These are phyloP conservation scores for Drosophila bifasciata DNA, from an alignment of 1,140 invertebrate genomes.

Conservation along the genomic window DNA sequence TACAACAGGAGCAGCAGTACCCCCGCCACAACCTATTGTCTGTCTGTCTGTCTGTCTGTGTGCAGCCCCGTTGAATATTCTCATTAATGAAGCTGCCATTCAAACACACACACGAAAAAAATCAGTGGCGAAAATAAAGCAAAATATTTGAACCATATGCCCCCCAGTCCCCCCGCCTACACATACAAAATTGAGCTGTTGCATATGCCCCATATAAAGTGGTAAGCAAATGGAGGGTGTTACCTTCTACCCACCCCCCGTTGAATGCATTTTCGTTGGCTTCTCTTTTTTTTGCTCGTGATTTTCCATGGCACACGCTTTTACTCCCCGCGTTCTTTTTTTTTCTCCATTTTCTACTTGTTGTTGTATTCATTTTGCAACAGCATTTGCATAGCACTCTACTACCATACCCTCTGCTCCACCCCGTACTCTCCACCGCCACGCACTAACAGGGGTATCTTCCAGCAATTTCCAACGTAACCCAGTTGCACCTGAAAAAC, in stretches of 20 bases:
- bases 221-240: constrained; percentile 2
- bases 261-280: constrained; percentile 64
- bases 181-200: constrained; percentile 74
- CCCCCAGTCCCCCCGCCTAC: too few relatives aligned
- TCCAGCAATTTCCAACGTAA: constrained; percentile 57
- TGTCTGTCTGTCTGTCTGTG: too few relatives aligned
- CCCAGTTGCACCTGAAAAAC: constrained; percentile 75
- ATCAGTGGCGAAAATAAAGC: constrained; percentile 9
- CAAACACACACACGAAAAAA: constrained; percentile 46
- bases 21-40: constrained; percentile 30
- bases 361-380: constrained; percentile 65
- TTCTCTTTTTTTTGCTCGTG: constrained; percentile 22
- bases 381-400: constrained; percentile 66
- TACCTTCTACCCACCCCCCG: constrained; percentile 58
- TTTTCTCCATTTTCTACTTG: constrained; percentile 2
- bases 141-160: constrained; percentile 20
- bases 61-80: constrained; percentile 40
- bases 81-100: constrained; percentile 81
- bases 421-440: not conserved
- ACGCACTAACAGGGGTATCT: constrained; percentile 9
- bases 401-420: constrained; percentile 9
- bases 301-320: constrained; percentile 20
- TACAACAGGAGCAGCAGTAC: not conserved
- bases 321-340: not conserved
- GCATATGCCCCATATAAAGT: constrained; percentile 48